Evolutionary conservation across 2,888 invertebrate species (phyloP), one percentile per base, ranked within the genome.

Genomic region (Drosophila rellima): DNA sequence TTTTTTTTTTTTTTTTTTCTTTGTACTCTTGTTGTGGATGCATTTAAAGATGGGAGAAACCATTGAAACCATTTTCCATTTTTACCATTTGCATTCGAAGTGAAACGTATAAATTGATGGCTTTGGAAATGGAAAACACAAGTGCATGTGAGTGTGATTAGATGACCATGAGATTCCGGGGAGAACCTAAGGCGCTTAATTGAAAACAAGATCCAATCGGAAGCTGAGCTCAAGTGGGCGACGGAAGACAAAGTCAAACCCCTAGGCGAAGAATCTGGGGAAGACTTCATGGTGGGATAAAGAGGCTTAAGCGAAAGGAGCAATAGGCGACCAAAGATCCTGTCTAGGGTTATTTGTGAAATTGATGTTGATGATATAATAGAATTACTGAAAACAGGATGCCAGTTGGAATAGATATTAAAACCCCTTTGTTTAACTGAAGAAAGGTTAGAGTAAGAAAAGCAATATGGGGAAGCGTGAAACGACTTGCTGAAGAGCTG

Each of bases 21-120:
- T 8, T 50, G 20, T 13, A 7, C 26, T 31, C 6, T 33, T 40
- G 29, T 31, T 60, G 51, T 31, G 11, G 29, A 55, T 81, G 77
- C 84, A 81, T 71, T 83, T 81, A 74, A 79, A 70, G 81, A 79
- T 77, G 71, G 35, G 57, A 47, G 66, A 56, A 71, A 44, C 45
- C 66, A 79, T 65, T 74, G 77, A 77, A 77, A 70, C 59, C 79
- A 74, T 71, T 83, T 78, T 67, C 70, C 64, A 69, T 66, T 78
- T 71, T 83, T 78, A 67, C 70, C 64, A 69, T 66, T 78, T 78
- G 78, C 78, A 74, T 78, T 71, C 72, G 56, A 69, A 69, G 68
- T 72, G 65, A 74, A 71, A 78, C 65, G 56, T 72, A 47, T 63
- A 74, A 78, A 45, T 59, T 68, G 54, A 64, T 69, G 56, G 51